Evolutionary conservation across 2,888 invertebrate species (phyloP).

Genomic region (Ceramica pisi): DNA sequence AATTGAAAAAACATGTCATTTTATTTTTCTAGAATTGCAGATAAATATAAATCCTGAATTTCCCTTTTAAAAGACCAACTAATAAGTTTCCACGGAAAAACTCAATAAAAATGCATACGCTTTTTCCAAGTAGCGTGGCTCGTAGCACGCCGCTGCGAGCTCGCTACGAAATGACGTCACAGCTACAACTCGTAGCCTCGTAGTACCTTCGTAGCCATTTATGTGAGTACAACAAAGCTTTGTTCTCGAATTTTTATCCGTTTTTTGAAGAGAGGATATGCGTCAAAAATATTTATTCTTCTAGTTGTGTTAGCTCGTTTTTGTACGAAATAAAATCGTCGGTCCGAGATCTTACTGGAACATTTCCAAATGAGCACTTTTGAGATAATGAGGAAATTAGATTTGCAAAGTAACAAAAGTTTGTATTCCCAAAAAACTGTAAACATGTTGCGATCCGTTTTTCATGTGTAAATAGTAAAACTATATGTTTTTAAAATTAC

Average conservation of each 20-base stretch:
- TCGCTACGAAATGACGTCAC: slow-evolving; percentile 57
- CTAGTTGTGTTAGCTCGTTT: slow-evolving; percentile 32
- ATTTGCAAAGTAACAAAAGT: too few species aligned
- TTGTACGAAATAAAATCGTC: slow-evolving; percentile 38
- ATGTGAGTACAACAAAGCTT: slow-evolving; percentile 50
- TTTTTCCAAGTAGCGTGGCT: slow-evolving; percentile 36
- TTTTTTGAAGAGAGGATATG: slow-evolving; percentile 40
- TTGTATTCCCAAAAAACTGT: too few species aligned
- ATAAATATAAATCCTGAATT: not conserved
- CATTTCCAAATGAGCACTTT: too few species aligned
- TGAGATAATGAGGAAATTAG: too few species aligned
- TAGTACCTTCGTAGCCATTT: slow-evolving; percentile 52
- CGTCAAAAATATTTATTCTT: slow-evolving; percentile 50
- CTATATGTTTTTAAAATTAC: too few species aligned
- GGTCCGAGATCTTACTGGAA: too few species aligned
- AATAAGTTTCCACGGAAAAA: slow-evolving; percentile 27
- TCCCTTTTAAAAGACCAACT: slow-evolving; percentile 7
- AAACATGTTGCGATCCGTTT: too few species aligned
- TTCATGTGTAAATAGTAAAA: too few species aligned
- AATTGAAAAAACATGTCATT: not conserved
- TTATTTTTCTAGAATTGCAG: not conserved
- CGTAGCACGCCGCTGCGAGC: slow-evolving; percentile 40
- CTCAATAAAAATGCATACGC: slow-evolving; percentile 41
- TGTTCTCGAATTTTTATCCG: slow-evolving; percentile 42
- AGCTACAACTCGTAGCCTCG: slow-evolving; percentile 49